Percentiles rank a stretch among this genome's conserved stretches.
phyloP scores from a whole-genome alignment of 1,140 invertebrate genomes.

The Laupala kohalensis region DNA sequence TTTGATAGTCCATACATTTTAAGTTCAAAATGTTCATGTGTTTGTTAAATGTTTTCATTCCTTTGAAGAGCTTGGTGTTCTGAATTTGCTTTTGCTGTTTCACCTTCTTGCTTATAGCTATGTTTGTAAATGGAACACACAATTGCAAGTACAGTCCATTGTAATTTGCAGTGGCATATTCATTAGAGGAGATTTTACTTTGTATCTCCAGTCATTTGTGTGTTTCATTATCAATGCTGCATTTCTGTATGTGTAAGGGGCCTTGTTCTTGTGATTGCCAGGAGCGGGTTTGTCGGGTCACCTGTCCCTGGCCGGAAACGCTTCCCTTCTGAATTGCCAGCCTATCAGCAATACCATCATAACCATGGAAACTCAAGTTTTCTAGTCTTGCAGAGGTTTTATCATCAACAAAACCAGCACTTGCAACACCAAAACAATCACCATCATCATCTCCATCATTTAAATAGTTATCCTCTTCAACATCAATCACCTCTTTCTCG shows the following conservation, averaged over 20 bases:
- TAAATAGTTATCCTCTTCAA: constrained; percentile 10
- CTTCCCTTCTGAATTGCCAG: constrained; percentile 9
- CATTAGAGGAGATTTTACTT: too few relatives aligned
- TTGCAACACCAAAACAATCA: constrained; percentile 13
- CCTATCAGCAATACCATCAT: constrained; percentile 2
- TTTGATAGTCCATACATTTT: too few relatives aligned
- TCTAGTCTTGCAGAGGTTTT: constrained; percentile 12
- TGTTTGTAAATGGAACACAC: neutral
- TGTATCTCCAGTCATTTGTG: too few relatives aligned
- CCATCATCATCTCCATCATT: constrained; percentile 9
- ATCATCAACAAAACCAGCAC: constrained; percentile 16
- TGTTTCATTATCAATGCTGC: neutral
- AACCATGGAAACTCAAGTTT: constrained; percentile 12
- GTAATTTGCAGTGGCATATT: too few relatives aligned
- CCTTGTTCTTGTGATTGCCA: constrained; percentile 9
- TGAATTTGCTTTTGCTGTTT: neutral
- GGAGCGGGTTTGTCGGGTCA: constrained; percentile 14
- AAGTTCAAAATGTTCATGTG: too few relatives aligned
- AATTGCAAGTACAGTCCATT: too few relatives aligned
- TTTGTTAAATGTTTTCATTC: too few relatives aligned
- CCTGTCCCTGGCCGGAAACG: constrained; percentile 14
- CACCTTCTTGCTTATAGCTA: neutral
- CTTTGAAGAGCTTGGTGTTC: neutral
- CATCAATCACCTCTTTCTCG: constrained; percentile 7
- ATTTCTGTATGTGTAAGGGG: constrained; percentile 2